Evolutionary conservation across 2,888 invertebrate genomes (phyloP).

Genomic region (Charanyca ferruginea): DNA sequence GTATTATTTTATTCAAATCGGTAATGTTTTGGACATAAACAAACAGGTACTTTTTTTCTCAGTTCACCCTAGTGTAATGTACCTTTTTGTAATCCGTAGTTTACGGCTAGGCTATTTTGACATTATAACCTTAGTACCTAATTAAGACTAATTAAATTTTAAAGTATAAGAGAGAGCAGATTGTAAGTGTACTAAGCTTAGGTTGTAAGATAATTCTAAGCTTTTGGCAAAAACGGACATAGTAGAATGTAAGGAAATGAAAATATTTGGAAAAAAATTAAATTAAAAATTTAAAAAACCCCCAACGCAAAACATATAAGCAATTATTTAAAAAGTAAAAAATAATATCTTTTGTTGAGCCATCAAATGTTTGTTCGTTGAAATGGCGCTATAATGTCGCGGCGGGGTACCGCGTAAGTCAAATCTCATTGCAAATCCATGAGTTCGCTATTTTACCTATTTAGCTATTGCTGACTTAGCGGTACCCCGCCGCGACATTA

Average conservation of each 20-base stretch:
- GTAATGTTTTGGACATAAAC: background rate
- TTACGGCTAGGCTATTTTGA: slow-evolving; percentile 59
- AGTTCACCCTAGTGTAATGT: slow-evolving; percentile 23
- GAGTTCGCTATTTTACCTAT: too few species aligned
- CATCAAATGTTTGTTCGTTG: too few species aligned
- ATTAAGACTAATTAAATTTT: slow-evolving; percentile 65
- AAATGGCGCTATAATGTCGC: too few species aligned
- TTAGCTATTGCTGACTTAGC: too few species aligned
- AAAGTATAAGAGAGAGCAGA: slow-evolving; percentile 44
- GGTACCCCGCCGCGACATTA: too few species aligned
- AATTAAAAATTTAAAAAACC: too few species aligned
- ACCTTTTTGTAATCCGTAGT: slow-evolving; percentile 61
- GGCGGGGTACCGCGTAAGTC: too few species aligned
- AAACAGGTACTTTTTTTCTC: slow-evolving; percentile 12
- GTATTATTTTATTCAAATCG: background rate
- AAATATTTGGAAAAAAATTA: slow-evolving; percentile 45
- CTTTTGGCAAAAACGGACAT: slow-evolving; percentile 64
- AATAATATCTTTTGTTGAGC: too few species aligned
- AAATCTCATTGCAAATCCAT: too few species aligned
- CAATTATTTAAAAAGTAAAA: too few species aligned
- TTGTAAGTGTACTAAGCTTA: slow-evolving; percentile 53
- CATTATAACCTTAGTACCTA: slow-evolving; percentile 65
- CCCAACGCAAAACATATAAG: too few species aligned
- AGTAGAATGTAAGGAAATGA: slow-evolving; percentile 56
- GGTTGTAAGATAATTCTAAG: slow-evolving; percentile 63